Conservation (phyloP, 2,888 invertebrate genomes). For the Conistra vaccinii region DNA sequence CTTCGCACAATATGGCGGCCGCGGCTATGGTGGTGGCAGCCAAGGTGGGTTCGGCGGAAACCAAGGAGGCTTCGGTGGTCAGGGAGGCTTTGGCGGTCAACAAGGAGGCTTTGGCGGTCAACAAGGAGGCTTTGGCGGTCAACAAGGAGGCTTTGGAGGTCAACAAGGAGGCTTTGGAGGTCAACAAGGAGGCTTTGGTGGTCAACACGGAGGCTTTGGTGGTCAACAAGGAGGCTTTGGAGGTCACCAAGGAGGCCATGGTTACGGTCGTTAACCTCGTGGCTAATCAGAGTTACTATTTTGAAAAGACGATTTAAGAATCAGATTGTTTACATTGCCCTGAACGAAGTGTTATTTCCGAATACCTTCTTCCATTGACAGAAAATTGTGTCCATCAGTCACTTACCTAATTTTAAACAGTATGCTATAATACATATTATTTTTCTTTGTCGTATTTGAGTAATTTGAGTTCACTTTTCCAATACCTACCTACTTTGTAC, state of each 20-base stretch:
- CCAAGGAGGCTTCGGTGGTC: not conserved
- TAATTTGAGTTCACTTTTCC: not conserved
- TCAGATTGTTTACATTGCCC: not conserved
- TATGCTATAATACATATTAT: too few relatives aligned
- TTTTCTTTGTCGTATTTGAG: too few relatives aligned
- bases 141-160: not conserved
- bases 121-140: slow-evolving; percentile 7
- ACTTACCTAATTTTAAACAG: not conserved
- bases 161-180: not conserved
- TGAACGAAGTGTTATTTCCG: too few relatives aligned
- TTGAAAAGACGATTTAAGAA: not conserved
- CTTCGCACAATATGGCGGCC: slow-evolving; percentile 62
- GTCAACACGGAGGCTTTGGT: not conserved
- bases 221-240: not conserved
- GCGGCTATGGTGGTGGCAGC: slow-evolving; percentile 6
- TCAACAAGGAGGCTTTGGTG: not conserved
- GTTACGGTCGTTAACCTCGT: slow-evolving; percentile 7
- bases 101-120: not conserved
- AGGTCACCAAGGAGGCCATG: not conserved
- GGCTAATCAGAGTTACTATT: slow-evolving; percentile 1
- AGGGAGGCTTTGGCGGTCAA: not conserved
- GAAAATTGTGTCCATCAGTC: slow-evolving; percentile 2
- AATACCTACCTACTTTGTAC: not conserved
- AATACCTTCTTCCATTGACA: too few relatives aligned
- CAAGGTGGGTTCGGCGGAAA: slow-evolving; percentile 21